phyloP scores from a whole-genome alignment of 2,797 vertebrate genomes.

The Acrocephalus scirpaceus region DNA sequence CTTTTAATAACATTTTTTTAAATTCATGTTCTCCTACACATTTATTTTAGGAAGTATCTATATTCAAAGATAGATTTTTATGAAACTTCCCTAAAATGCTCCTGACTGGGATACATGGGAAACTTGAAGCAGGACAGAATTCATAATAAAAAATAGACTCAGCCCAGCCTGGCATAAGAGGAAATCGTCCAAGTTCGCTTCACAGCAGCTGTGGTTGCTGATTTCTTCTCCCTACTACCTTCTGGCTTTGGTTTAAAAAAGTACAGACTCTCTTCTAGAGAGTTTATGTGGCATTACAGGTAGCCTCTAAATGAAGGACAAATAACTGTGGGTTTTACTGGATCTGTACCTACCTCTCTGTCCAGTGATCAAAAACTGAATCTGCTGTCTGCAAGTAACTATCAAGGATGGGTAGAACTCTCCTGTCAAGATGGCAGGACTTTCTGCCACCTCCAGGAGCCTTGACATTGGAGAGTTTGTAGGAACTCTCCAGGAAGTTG shows the following conservation, averaged over 20 bases:
- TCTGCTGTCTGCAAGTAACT: background rate
- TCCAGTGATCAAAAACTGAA: background rate
- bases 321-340: background rate
- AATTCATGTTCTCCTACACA: background rate
- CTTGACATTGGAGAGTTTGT: background rate
- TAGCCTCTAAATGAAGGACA: background rate
- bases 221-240: background rate
- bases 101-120: background rate
- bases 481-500: background rate
- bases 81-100: background rate
- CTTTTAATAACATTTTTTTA: background rate
- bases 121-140: background rate
- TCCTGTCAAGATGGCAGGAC: background rate
- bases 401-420: background rate
- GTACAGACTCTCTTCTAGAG: background rate
- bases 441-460: background rate
- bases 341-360: background rate
- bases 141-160: background rate
- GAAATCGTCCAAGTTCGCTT: background rate
- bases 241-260: background rate
- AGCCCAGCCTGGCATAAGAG: background rate
- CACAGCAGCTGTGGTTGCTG: background rate
- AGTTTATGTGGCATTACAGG: background rate
- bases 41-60: background rate
- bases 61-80: background rate